Percentiles rank a stretch among this genome's conserved stretches.
phyloP scores from a whole-genome alignment of 1,140 invertebrate genomes.

The Dolichoris vasculosae region DNA sequence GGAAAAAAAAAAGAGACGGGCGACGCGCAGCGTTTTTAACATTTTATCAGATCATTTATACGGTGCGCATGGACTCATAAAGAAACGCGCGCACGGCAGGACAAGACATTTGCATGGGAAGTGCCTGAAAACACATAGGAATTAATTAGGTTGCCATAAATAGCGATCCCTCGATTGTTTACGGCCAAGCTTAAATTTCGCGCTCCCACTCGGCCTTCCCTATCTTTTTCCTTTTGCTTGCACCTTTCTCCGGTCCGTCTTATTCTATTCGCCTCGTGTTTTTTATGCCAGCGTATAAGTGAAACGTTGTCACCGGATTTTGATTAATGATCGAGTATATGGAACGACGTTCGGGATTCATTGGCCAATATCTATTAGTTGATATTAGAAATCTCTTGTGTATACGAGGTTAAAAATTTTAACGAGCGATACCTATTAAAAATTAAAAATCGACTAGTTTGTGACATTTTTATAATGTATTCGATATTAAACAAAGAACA shows the following conservation, averaged over 20 bases:
- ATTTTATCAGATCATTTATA: slow-evolving; percentile 71
- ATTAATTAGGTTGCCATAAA: slow-evolving; percentile 68
- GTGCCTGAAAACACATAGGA: slow-evolving; percentile 62
- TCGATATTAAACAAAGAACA: no score
- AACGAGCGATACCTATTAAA: neutral
- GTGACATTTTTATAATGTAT: neutral
- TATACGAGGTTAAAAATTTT: neutral
- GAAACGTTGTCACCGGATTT: neutral
- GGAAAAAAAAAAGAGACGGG: neutral
- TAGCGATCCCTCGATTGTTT: slow-evolving; percentile 59
- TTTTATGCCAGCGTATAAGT: neutral
- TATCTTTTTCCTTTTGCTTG: slow-evolving; percentile 12
- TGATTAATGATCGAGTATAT: neutral
- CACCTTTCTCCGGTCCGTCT: slow-evolving; percentile 45
- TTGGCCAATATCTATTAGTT: neutral
- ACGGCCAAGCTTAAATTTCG: slow-evolving; percentile 53
- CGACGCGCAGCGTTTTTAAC: slow-evolving; percentile 55
- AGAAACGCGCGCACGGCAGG: slow-evolving; percentile 56
- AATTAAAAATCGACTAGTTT: neutral
- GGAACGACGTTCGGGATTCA: neutral
- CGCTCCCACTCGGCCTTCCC: slow-evolving; percentile 24
- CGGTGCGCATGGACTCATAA: slow-evolving; percentile 61
- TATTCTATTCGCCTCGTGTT: neutral
- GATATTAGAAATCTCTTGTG: neutral
- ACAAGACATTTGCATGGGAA: slow-evolving; percentile 64